phyloP scores from a whole-genome alignment of 2,113 vertebrate genomes.

The Piprites chloris region DNA sequence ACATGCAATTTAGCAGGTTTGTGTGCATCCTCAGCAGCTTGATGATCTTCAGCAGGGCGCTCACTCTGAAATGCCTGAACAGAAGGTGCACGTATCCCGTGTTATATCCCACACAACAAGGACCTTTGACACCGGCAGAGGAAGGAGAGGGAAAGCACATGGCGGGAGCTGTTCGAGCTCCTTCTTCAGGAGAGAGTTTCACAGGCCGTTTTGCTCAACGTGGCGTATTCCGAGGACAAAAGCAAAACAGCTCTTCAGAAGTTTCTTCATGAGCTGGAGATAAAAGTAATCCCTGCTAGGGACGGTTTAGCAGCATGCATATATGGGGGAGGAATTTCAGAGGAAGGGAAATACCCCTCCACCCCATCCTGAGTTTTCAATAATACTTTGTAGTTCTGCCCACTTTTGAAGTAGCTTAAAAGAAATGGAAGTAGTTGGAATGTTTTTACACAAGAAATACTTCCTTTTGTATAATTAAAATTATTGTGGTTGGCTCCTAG shows the following conservation, averaged over 20 bases:
- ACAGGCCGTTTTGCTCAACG: background rate
- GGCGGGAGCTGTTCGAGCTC: fast-evolving
- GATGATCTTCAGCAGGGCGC: background rate
- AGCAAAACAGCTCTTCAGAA: slow-evolving; percentile 38
- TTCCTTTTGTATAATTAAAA: slow-evolving; percentile 69
- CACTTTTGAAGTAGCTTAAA: slow-evolving; percentile 68
- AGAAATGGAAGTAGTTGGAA: slow-evolving; percentile 65
- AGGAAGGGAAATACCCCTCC: slow-evolving; percentile 65
- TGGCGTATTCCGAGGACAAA: background rate
- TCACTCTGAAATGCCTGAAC: background rate
- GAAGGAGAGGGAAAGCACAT: background rate
- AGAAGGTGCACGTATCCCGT: background rate
- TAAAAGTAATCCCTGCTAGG: slow-evolving; percentile 63
- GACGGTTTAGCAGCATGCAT: slow-evolving; percentile 49
- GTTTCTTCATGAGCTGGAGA: slow-evolving; percentile 46
- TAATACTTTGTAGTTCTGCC: slow-evolving; percentile 62
- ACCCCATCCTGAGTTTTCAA: slow-evolving; percentile 59
- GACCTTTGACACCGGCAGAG: background rate
- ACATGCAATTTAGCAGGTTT: background rate
- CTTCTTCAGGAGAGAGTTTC: background rate
- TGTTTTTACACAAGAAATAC: slow-evolving; percentile 58
- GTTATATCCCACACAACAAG: background rate
- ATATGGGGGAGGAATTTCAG: slow-evolving; percentile 62
- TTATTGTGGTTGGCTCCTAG: slow-evolving; percentile 58
- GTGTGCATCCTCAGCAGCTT: background rate